A percentile compares a stretch with the other conserved stretches of the same genome.
These are phyloP conservation scores for Drosophila meridiana DNA, from an alignment of 2,888 invertebrate species.

Conservation along the genomic window DNA sequence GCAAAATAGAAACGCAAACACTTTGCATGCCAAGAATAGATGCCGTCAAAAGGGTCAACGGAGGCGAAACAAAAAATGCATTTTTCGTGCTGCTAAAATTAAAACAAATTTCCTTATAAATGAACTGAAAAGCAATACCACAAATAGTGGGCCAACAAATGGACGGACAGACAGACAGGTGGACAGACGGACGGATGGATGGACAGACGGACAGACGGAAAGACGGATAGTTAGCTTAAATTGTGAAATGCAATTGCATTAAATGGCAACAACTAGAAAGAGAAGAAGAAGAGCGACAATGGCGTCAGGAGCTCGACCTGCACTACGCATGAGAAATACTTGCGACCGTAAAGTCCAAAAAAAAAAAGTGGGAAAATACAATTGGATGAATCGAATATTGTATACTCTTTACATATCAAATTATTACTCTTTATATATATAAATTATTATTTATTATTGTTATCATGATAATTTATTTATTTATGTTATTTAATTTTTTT, in stretches of 20 bases:
- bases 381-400: neutral
- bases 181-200: neutral
- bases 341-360: conserved; percentile 11
- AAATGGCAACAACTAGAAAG: conserved; percentile 28
- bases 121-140: conserved; percentile 37
- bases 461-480: no score
- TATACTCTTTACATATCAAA: conserved; percentile 18
- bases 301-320: conserved; percentile 64
- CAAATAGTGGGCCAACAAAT: conserved; percentile 66
- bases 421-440: no score
- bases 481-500: no score
- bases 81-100: conserved; percentile 50
- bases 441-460: no score
- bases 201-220: neutral
- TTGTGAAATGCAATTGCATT: conserved; percentile 52
- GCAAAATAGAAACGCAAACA: conserved; percentile 20
- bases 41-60: conserved; percentile 69
- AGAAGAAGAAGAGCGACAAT: conserved; percentile 31
- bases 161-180: neutral
- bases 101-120: conserved; percentile 55
- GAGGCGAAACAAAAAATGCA: conserved; percentile 54
- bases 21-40: conserved; percentile 62
- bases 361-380: neutral
- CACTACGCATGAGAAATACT: conserved; percentile 35
- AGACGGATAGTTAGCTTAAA: conserved; percentile 31